Base-by-base conservation (phyloP, 64 coral and sea anemone genomes). In the Stichodactyla helianthus region DNA sequence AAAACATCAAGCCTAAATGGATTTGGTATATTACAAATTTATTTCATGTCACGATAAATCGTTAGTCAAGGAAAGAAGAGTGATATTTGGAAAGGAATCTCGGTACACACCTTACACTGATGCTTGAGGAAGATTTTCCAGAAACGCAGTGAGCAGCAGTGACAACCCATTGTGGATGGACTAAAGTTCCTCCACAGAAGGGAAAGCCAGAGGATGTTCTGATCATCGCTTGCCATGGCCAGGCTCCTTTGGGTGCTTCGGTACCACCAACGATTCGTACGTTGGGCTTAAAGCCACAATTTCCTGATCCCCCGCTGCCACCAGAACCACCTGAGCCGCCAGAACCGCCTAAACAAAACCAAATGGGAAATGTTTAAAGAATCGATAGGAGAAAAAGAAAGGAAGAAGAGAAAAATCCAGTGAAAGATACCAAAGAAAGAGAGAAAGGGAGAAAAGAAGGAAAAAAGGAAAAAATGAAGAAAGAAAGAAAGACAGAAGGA, bases 171-270 rank as follows among this genome's bases (percentile, higher is more conserved):
- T 90, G 79, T 0, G 79, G 88, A 78, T 83, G 67, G 10, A 94
- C 85, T 53, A 94, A 77, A 35, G 92, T 94, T 58, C 92, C 92
- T 44, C 92, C 92, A 53, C 92, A 94, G 88, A 79, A 90, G 2
- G 84, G 62, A 51, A 90, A 94, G 64, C 88, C 88, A 6, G 52
- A 79, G 14, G 13, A 14, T 0, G 84, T 58, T 22, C 77, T 82
- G 61, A 94, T 19, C 85, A 80, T 67, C 6, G 92, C 92, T 51
- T 94, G 92, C 92, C 92, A 94, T 51, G 92, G 78, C 92, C 92
- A 94, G 50, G 88, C 92, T 18, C 89, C 89, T 84, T 86, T 82
- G 19, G 85, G 84, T 1, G 92, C 92, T n/a, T 86, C 88, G 14
- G 61, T 88, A 6, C 92, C 92, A 55, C 92, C 92, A 2, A 94